A percentile compares a stretch with the other conserved stretches of the same genome.
Evolutionary conservation across 2,113 vertebrate genomes (phyloP).

Genomic region (Myocastor coypus): DNA sequence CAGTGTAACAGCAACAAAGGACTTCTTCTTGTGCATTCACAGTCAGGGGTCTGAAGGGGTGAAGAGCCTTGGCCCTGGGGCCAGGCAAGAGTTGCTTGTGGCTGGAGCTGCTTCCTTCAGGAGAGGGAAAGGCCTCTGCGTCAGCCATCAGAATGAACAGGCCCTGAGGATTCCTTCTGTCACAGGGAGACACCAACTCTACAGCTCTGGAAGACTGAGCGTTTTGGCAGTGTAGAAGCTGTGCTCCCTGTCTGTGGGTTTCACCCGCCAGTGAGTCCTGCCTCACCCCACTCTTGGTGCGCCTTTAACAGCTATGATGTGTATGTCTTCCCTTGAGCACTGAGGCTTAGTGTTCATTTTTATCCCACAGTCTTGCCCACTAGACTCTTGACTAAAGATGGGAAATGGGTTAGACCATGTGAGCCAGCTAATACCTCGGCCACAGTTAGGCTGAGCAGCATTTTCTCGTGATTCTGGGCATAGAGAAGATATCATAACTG

Average conservation of each 20-base stretch:
- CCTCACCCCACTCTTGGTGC: not conserved
- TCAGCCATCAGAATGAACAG: not conserved
- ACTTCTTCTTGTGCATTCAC: conserved; percentile 81
- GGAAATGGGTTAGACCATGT: conserved; percentile 12
- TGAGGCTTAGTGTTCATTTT: not conserved
- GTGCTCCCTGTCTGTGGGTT: not conserved
- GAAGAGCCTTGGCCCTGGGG: conserved; percentile 29
- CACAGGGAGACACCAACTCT: not conserved
- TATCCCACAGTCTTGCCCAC: not conserved
- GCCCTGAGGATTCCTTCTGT: not conserved
- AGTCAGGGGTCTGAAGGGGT: conserved; percentile 13
- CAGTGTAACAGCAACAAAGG: conserved; percentile 81
- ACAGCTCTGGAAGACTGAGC: not conserved
- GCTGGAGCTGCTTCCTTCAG: not conserved
- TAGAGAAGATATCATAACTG: not conserved
- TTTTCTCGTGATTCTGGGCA: not conserved
- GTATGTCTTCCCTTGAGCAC: not conserved
- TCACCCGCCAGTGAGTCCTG: accelerated
- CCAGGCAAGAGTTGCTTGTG: not conserved
- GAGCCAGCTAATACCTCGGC: not conserved
- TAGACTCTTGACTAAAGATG: not conserved
- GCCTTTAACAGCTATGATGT: not conserved
- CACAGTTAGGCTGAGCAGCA: not conserved
- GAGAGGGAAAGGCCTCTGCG: conserved; percentile 1
- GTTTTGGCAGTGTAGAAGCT: too few relatives aligned